Evolutionary conservation across 2,888 invertebrate species (phyloP), one percentile per base, ranked within the genome.

Genomic region (Heterodera filipjevi): DNA sequence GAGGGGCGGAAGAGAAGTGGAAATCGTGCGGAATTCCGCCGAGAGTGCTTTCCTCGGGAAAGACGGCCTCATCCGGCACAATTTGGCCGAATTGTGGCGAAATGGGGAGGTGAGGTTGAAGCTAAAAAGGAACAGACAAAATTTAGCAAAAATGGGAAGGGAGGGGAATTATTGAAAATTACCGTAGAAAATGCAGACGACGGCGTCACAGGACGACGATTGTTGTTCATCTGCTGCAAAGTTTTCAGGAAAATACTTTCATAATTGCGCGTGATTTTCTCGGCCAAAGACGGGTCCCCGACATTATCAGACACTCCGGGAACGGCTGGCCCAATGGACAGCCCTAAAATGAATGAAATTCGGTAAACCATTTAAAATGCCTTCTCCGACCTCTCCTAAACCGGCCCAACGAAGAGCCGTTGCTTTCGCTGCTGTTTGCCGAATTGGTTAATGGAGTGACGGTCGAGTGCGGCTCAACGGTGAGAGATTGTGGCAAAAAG

Each of bases 1-100:
- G 33, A 32, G 32, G 64, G 64, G 64, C 64, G 10, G 74, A 46
- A 16, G 30, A 30, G 22, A 22, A 35, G 1, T 75, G 22, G 32
- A 75, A 75, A 33, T 75, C 64, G 53, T 75, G 75, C 46, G 75
- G 75, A 64, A 75, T 75, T 64, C 75, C 75, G 10, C 49, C 32
- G 14, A 75, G 66, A 10, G 19, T 68, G 32, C 33, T 35, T 10
- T 16, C 68, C 59, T 59, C 59, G n/a, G 59, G 27, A 10, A 10
- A n/a, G n/a, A 10, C n/a, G 16, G 19, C 49, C 49, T 49, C 49
- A 14, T 49, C 12, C 12, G 49, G 3, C 16, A 49, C 49, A 49
- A 49, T 10, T 10, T 44, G 44, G 44, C 12, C 44, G 12, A 44
- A 19, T 27, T 27, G 59, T n/a, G 59, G 59, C 27, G 59, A 59